These are phyloP conservation scores for Phocoena phocoena DNA, from an alignment of 2,113 vertebrate genomes.

Conservation along the genomic window DNA sequence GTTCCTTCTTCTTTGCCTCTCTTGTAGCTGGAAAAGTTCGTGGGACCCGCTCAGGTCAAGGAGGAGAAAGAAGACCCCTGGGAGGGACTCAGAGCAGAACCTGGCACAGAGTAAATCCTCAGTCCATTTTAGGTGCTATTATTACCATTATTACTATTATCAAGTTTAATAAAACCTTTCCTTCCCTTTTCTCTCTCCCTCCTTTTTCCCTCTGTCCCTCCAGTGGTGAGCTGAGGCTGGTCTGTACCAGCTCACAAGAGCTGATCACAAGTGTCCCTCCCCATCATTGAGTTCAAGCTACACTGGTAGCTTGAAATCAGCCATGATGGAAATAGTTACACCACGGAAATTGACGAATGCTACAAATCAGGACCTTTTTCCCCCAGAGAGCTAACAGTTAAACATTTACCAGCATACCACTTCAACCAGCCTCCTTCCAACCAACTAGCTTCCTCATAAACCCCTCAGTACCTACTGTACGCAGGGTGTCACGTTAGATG, in stretches of 20 bases:
- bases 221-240: background rate
- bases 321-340: background rate
- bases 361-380: background rate
- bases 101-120: background rate
- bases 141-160: background rate
- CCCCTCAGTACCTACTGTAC: background rate
- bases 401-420: background rate
- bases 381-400: background rate
- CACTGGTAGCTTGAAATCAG: background rate
- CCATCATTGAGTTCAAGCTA: background rate
- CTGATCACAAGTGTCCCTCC: background rate
- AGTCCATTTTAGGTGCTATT: background rate
- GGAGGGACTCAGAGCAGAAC: background rate
- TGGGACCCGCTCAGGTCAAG: background rate
- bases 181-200: background rate
- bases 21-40: background rate
- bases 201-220: background rate
- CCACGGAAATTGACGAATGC: background rate
- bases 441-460: background rate
- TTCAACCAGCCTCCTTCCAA: background rate
- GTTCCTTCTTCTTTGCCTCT: background rate
- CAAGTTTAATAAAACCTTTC: background rate
- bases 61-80: background rate
- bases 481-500: background rate
- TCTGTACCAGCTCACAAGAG: background rate